Base-by-base conservation (phyloP, 2,888 invertebrate genomes). In the Zaprionus lineosus region DNA sequence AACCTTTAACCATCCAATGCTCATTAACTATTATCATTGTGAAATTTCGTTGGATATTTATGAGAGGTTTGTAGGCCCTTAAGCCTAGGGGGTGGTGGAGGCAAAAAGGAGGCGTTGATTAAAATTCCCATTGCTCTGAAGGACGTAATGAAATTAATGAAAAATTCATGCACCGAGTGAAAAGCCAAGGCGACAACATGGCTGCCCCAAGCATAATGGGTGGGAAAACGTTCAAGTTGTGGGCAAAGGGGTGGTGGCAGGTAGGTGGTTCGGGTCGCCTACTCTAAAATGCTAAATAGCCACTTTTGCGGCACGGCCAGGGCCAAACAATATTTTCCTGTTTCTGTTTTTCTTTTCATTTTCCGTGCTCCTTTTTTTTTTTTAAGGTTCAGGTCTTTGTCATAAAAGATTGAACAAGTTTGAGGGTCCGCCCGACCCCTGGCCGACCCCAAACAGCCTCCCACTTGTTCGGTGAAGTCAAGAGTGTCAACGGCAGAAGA, bases 221-320 rank as follows among this genome's bases (percentile, higher is more conserved):
- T 8, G 16, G 40, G 11, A 9, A 12, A n/a, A n/a, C n/a, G n/a
- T n/a, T n/a, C n/a, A n/a, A n/a, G n/a, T n/a, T n/a, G n/a, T n/a
- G n/a, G n/a, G n/a, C n/a, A n/a, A n/a, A 11, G 16, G 11, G 6
- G 15, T 1, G n/a, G 14, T 11, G 1, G 16, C 1, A 2, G 1
- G 28, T 2, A 1, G 36, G 11, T 6, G 2, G 8, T 14, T 18
- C 24, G 28, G 52, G 52, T 65, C 52, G 83, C 66, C 81, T 73
- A 79, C 75, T 83, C 59, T 64, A 83, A 86, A 86, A 86, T 86
- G 86, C 79, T 86, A 86, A 86, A 86, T 86, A 86, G 86, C 84
- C 86, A 86, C 79, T 84, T 82, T 86, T 84, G 86, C 72, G 75
- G 71, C 69, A 58, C 40, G 53, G 56, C 65, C 65, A 65, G 43